phyloP scores from a whole-genome alignment of 2,888 invertebrate genomes.

The Troglohyphantes excavatus region DNA sequence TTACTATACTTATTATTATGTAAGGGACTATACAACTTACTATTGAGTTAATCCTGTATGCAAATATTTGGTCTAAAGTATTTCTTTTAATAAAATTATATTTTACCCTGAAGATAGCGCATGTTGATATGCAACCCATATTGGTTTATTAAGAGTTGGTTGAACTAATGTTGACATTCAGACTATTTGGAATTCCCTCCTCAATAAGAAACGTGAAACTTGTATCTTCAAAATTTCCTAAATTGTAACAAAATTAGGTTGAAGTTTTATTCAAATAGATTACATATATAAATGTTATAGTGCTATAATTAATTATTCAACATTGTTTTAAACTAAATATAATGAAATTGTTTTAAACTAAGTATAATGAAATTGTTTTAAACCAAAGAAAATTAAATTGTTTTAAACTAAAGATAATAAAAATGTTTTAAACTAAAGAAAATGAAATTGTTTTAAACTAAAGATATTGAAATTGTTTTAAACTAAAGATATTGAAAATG shows the following conservation, averaged over 20 bases:
- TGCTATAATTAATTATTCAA: no score
- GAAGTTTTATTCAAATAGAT: not conserved
- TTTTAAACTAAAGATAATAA: no score
- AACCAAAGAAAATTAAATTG: no score
- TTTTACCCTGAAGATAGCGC: slow-evolving; percentile 25
- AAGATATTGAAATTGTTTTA: no score
- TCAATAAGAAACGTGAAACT: slow-evolving; percentile 43
- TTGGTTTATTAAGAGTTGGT: slow-evolving; percentile 9
- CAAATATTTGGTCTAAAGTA: not conserved
- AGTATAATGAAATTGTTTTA: no score
- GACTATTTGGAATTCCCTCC: slow-evolving; percentile 37
- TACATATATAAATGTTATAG: no score
- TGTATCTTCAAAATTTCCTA: slow-evolving; percentile 62
- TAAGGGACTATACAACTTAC: slow-evolving; percentile 13
- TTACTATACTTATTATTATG: no score
- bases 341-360: no score
- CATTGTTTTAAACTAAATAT: no score
- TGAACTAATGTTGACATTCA: slow-evolving; percentile 36
- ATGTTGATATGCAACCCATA: slow-evolving; percentile 13
- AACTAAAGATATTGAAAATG: no score
- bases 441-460: no score
- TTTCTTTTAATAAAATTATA: slow-evolving; percentile 21
- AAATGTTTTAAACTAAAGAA: no score
- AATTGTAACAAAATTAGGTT: slow-evolving; percentile 54
- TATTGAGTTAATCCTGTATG: not conserved